phyloP scores from a whole-genome alignment of 92 coral and sea anemone genomes.

The Paramuricea clavata region DNA sequence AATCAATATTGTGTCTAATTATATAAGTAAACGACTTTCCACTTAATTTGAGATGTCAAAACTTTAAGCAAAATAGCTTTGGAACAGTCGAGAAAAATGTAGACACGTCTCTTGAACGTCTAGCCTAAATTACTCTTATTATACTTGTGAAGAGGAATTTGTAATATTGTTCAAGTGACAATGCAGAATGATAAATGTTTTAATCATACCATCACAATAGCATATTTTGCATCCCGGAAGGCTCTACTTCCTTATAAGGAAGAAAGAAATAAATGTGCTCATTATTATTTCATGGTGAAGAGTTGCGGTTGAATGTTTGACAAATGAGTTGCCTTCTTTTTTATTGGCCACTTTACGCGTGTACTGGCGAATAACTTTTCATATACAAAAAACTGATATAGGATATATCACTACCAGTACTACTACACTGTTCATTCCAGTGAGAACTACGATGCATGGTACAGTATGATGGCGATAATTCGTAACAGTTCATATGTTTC shows the following conservation, averaged over 20 bases:
- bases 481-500: too few species aligned
- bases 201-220: not conserved
- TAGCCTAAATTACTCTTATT: not conserved
- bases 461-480: too few species aligned
- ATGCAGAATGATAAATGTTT: not conserved
- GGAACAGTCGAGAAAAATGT: not conserved
- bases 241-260: not conserved
- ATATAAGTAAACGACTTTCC: too few species aligned
- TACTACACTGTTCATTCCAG: too few species aligned
- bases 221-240: slow-evolving; percentile 5
- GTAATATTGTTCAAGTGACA: not conserved
- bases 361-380: not conserved
- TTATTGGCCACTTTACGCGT: not conserved
- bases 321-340: not conserved
- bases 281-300: not conserved
- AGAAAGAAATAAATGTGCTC: not conserved
- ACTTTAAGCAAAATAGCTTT: too few species aligned
- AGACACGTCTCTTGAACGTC: not conserved
- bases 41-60: too few species aligned
- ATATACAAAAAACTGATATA: too few species aligned
- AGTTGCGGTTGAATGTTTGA: not conserved
- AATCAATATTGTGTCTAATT: too few species aligned
- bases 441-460: too few species aligned
- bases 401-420: too few species aligned
- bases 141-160: not conserved